Base-by-base conservation (phyloP, 2,113 vertebrate genomes). In the Grallaria varia region DNA sequence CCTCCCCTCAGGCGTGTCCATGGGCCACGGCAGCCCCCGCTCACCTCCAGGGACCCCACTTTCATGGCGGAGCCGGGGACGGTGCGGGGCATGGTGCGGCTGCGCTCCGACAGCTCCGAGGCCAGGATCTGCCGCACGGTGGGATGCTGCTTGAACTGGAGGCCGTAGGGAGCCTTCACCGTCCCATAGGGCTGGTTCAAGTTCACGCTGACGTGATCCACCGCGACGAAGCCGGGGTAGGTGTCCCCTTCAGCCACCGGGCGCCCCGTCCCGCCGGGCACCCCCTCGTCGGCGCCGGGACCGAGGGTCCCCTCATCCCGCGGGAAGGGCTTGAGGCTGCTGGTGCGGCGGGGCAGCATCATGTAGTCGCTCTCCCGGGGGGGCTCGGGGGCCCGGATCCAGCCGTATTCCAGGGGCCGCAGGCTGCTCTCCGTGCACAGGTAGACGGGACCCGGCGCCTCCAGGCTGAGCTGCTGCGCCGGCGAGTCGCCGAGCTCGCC, bases 61-160 rank as follows among this genome's bases (percentile, higher is more conserved):
- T 99, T 99, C 98, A 98, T 97, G 97, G 98, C 98, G 33, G 98
- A 99, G 96, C 99, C 99, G 3, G 99, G 99, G 90, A 99, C 98
- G 22, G 99, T 99, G 84, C 99, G 99, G 49, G 99, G 99, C 98
- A 99, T 99, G 97, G 99, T 99, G 95, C 99, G 98, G 98, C 99
- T 99, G 97, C 99, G 98, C 95, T 99, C 99, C 50, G 98, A 98
- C 13, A 99, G 98, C 90, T 98, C 99, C 7, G 98, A 98, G 33
- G 98, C 98, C 87, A 99, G 98, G 95, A 99, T 99, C 97, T 99
- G 99, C 96, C 99, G 97, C 71, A 99, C 98, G 0, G 98, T 99
- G 7, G 99, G 99, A 9, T 98, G 99, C 53, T 99, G 98, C 97
- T 99, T 99, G 96, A 99, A 98, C 95, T 99, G 99, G 83, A 99